Percentiles rank a stretch among this genome's conserved stretches.
Conservation (phyloP, 1,140 invertebrate genomes). For the Pseudomyrmex dendroicus region DNA sequence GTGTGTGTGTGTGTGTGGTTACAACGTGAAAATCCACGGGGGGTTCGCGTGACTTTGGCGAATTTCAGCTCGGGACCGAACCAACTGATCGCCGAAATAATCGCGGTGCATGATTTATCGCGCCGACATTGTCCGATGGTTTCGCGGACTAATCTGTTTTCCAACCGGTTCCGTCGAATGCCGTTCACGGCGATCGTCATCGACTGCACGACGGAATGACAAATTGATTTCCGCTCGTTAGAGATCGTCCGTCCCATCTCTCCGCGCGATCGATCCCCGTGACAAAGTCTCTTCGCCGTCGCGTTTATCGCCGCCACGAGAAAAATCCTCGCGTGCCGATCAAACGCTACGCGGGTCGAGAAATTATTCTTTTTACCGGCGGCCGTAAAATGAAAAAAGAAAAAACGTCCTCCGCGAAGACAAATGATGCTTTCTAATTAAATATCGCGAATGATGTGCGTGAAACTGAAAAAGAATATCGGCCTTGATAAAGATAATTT, state of each 20-base stretch:
- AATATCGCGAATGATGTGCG: conserved; percentile 29
- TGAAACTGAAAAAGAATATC: neutral
- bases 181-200: conserved; percentile 8
- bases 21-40: conserved; percentile 33
- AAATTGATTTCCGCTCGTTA: conserved; percentile 56
- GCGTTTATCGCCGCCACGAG: conserved; percentile 34
- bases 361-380: conserved; percentile 34
- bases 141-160: conserved; percentile 3
- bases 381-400: conserved; percentile 36
- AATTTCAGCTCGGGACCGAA: conserved; percentile 48
- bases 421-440: conserved; percentile 34
- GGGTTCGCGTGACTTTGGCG: conserved; percentile 41
- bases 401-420: conserved; percentile 40
- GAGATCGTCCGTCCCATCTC: conserved; percentile 28
- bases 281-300: neutral
- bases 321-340: conserved; percentile 53
- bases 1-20: neutral
- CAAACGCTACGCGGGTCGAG: conserved; percentile 36
- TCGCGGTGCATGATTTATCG: conserved; percentile 37
- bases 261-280: conserved; percentile 20
- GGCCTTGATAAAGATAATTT: neutral
- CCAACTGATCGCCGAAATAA: conserved; percentile 48
- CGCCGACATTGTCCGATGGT: conserved; percentile 18
- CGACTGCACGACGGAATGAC: conserved; percentile 14
- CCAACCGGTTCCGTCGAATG: neutral